Percentiles rank a stretch among this genome's conserved stretches.
phyloP scores from a whole-genome alignment of 2,888 invertebrate genomes.

The Cetonia aurata region DNA sequence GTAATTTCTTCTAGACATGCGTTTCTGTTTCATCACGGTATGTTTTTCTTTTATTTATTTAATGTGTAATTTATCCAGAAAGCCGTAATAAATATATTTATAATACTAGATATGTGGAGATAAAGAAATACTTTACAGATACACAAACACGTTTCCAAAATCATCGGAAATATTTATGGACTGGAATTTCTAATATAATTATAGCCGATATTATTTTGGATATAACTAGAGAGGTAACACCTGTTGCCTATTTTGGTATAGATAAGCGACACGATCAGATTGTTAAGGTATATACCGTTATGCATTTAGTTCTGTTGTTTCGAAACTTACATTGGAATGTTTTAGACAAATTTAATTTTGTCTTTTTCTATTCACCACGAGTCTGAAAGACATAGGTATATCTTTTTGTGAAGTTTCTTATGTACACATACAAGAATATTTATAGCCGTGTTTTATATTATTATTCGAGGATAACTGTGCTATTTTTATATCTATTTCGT shows the following conservation, averaged over 20 bases:
- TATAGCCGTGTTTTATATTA: no score
- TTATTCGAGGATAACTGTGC: no score
- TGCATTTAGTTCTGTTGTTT: no score
- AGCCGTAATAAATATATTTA: slow-evolving; percentile 33
- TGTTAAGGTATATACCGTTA: background rate
- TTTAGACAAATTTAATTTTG: no score
- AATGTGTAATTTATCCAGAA: slow-evolving; percentile 21
- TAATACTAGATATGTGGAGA: slow-evolving; percentile 7
- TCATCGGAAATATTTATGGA: slow-evolving; percentile 5
- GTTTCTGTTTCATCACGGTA: slow-evolving; percentile 25
- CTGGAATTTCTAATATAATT: slow-evolving; percentile 15
- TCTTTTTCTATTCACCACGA: no score
- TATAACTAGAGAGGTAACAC: slow-evolving; percentile 28
- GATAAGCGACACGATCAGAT: slow-evolving; percentile 6
- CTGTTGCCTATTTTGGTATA: slow-evolving; percentile 15
- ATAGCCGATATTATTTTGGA: slow-evolving; percentile 9
- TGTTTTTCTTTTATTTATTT: slow-evolving; percentile 18
- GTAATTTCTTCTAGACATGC: slow-evolving; percentile 17
- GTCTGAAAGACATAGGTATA: no score
- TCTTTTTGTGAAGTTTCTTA: no score
- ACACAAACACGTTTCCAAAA: slow-evolving; percentile 1
- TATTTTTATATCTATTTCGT: no score
- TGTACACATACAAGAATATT: no score
- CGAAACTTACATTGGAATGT: no score
- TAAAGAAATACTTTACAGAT: background rate